phyloP scores from a whole-genome alignment of 2,797 vertebrate species.

The Chelmon rostratus region DNA sequence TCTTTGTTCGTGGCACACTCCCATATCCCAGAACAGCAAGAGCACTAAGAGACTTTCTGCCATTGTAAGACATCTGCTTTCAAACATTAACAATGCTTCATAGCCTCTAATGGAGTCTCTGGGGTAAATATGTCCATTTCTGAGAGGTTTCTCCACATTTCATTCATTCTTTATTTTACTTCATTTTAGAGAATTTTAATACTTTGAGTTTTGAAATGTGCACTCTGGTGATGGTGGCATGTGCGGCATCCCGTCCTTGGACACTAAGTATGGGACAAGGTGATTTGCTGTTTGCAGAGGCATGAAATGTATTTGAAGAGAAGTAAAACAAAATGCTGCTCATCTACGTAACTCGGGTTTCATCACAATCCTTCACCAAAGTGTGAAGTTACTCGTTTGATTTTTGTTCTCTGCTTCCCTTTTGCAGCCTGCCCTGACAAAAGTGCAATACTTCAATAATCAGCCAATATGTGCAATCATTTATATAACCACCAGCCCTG shows the following conservation, averaged over 20 bases:
- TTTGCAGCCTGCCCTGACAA: background rate
- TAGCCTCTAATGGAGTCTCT: slow-evolving; percentile 63
- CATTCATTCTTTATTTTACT: slow-evolving; percentile 35
- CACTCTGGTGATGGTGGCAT: slow-evolving; percentile 7
- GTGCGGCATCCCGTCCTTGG: too few relatives aligned
- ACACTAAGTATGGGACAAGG: too few relatives aligned
- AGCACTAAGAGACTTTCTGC: slow-evolving; percentile 57
- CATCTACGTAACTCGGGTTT: background rate
- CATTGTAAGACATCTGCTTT: slow-evolving; percentile 78
- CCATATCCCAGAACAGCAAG: slow-evolving; percentile 64
- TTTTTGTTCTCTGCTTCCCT: background rate
- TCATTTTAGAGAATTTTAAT: slow-evolving; percentile 16
- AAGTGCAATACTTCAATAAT: slow-evolving; percentile 27
- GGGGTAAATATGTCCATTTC: slow-evolving; percentile 61
- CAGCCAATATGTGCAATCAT: slow-evolving; percentile 48
- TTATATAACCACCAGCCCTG: slow-evolving; percentile 39
- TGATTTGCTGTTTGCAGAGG: too few relatives aligned
- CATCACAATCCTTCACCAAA: background rate
- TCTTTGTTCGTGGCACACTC: slow-evolving; percentile 68
- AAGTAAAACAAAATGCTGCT: slow-evolving; percentile 9
- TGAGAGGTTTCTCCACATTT: slow-evolving; percentile 34
- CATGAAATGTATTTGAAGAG: too few relatives aligned
- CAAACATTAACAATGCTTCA: slow-evolving; percentile 71
- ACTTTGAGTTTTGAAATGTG: background rate
- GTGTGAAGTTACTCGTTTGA: slow-evolving; percentile 12